phyloP scores from a whole-genome alignment of 2,113 vertebrate genomes.

The Lophotis ruficrista region DNA sequence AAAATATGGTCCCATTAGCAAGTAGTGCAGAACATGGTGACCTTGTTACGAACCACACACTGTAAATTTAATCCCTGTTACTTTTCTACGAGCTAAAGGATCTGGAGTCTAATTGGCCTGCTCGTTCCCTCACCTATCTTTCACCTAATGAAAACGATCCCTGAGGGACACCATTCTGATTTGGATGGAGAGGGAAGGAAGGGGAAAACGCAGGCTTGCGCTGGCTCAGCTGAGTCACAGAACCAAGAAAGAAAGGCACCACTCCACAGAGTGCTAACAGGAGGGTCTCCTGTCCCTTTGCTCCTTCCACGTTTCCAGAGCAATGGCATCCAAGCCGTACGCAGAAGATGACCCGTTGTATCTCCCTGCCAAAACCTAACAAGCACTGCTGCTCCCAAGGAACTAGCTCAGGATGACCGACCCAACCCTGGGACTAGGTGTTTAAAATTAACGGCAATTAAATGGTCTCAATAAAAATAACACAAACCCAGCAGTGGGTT shows the following conservation, averaged over 20 bases:
- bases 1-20: slow-evolving; percentile 1
- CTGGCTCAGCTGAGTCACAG: not conserved
- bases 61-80: not conserved
- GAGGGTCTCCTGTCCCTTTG: not conserved
- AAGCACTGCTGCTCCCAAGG: not conserved
- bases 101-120: not conserved
- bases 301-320: not conserved
- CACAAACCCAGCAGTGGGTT: not conserved
- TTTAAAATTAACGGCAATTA: not conserved
- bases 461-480: not conserved
- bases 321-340: not conserved
- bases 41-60: not conserved
- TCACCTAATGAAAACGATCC: not conserved
- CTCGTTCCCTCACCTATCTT: not conserved
- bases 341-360: not conserved
- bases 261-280: not conserved
- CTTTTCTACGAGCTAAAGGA: not conserved
- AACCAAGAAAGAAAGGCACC: not conserved
- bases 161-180: not conserved
- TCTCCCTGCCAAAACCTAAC: not conserved
- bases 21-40: not conserved
- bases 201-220: not conserved
- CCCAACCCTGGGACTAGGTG: not conserved
- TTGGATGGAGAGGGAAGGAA: not conserved
- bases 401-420: not conserved